Evolutionary conservation across 1,140 invertebrate genomes (phyloP).

Genomic region (Sycophaga agraensis): DNA sequence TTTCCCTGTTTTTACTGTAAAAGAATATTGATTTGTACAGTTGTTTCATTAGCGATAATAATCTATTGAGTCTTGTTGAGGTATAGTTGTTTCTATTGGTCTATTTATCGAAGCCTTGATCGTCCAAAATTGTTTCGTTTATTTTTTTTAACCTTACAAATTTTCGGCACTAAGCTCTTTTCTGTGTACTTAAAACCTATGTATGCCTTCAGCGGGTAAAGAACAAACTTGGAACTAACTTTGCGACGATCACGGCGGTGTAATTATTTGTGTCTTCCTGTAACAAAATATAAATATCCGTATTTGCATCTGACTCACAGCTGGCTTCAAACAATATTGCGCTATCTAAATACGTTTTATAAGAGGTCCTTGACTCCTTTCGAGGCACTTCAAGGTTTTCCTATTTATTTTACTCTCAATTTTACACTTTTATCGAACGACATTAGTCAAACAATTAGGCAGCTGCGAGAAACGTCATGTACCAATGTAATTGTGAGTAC

Average conservation of each 20-base stretch:
- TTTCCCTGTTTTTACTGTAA: constrained; percentile 46
- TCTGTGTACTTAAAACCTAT: constrained; percentile 15
- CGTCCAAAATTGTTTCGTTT: constrained; percentile 34
- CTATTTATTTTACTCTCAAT: constrained; percentile 7
- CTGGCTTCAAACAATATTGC: constrained; percentile 51
- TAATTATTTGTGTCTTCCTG: constrained; percentile 50
- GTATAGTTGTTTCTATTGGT: constrained; percentile 61
- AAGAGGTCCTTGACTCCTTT: constrained; percentile 40
- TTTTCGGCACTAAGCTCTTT: constrained; percentile 26
- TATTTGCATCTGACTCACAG: constrained; percentile 50
- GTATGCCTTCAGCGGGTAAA: constrained; percentile 12
- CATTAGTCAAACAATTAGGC: constrained; percentile 13
- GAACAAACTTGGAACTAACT: constrained; percentile 21
- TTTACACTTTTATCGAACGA: constrained; percentile 23
- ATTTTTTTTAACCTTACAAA: constrained; percentile 11
- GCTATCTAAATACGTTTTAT: constrained; percentile 49
- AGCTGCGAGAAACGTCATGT: constrained; percentile 7
- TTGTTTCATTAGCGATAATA: constrained; percentile 54
- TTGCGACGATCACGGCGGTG: constrained; percentile 41
- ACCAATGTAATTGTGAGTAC: not conserved
- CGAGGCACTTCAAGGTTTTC: constrained; percentile 27
- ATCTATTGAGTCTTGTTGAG: constrained; percentile 60
- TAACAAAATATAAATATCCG: constrained; percentile 61
- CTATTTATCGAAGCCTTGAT: constrained; percentile 49
- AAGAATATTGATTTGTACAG: constrained; percentile 60